Conservation (phyloP, 2,797 vertebrate species). For the Tokudaia muenninki region DNA sequence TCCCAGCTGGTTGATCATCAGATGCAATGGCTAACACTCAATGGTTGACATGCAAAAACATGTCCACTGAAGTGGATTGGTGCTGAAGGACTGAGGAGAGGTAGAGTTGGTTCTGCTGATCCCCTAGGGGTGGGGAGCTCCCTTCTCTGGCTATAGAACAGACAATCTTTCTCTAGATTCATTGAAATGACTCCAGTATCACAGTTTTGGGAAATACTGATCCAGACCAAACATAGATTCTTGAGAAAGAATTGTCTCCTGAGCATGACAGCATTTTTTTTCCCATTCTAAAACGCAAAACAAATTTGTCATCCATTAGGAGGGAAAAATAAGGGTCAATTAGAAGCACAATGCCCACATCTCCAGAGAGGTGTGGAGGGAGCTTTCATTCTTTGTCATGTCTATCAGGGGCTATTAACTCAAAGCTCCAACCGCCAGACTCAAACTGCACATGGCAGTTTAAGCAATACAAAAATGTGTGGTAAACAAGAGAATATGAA, state of each 20-base stretch:
- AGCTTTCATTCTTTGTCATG: background rate
- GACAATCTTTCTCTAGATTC: constrained; percentile 20
- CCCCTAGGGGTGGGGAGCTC: background rate
- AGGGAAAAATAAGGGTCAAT: constrained; percentile 8
- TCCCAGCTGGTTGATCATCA: background rate
- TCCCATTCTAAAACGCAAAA: constrained; percentile 41
- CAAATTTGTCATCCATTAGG: background rate
- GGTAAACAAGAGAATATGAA: background rate
- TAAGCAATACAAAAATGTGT: background rate
- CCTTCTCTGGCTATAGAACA: background rate
- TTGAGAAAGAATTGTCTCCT: background rate
- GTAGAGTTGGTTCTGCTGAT: background rate
- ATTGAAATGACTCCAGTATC: constrained; percentile 30
- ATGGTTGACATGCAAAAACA: background rate
- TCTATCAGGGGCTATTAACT: background rate
- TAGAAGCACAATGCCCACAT: background rate
- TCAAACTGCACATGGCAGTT: background rate
- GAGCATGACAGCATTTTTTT: constrained; percentile 24
- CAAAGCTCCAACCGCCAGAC: background rate
- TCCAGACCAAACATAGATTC: constrained; percentile 36
- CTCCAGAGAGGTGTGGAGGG: background rate
- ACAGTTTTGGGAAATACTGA: constrained; percentile 51
- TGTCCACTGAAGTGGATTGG: background rate
- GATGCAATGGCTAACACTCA: background rate
- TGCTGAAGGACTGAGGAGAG: background rate